phyloP scores from a whole-genome alignment of 2,797 vertebrate species.

The Chelon auratus region DNA sequence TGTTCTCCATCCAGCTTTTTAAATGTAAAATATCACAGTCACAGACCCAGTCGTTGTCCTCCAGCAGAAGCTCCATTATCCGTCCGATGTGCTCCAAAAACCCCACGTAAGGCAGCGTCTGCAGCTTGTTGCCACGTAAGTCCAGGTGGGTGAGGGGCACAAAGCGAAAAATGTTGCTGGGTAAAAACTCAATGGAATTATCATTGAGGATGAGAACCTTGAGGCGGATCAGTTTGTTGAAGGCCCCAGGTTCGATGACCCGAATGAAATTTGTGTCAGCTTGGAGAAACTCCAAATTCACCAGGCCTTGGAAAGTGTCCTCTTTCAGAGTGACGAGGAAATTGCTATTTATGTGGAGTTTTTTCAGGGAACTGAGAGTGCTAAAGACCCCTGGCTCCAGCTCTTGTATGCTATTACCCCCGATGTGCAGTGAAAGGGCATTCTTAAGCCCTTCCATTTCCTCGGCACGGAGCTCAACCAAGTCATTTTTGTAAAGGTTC shows the following conservation, averaged over 20 bases:
- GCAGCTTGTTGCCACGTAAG: constrained; percentile 95
- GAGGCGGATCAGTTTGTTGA: constrained; percentile 96
- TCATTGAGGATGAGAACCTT: constrained; percentile 99
- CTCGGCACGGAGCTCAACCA: constrained; percentile 88
- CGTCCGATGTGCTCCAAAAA: constrained; percentile 97
- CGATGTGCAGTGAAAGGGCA: constrained; percentile 93
- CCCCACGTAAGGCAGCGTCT: constrained; percentile 94
- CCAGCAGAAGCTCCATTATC: constrained; percentile 95
- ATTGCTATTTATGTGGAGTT: constrained; percentile 99
- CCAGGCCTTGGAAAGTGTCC: constrained; percentile 95
- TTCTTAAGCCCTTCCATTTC: constrained; percentile 92
- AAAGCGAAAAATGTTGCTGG: constrained; percentile 95
- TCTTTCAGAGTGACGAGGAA: constrained; percentile 95
- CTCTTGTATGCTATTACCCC: constrained; percentile 97
- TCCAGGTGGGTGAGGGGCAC: constrained; percentile 98
- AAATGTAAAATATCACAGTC: constrained; percentile 94
- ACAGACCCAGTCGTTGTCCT: constrained; percentile 96
- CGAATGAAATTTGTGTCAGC: constrained; percentile 98
- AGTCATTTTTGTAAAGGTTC: constrained; percentile 93
- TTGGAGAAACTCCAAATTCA: constrained; percentile 97
- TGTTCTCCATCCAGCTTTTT: constrained; percentile 97
- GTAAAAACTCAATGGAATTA: constrained; percentile 95
- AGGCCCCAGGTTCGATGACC: constrained; percentile 95
- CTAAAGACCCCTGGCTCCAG: constrained; percentile 95
- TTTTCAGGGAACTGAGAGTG: constrained; percentile 90